Conservation (phyloP, 1,140 invertebrate species). For the Hylaeus volcanicus region DNA sequence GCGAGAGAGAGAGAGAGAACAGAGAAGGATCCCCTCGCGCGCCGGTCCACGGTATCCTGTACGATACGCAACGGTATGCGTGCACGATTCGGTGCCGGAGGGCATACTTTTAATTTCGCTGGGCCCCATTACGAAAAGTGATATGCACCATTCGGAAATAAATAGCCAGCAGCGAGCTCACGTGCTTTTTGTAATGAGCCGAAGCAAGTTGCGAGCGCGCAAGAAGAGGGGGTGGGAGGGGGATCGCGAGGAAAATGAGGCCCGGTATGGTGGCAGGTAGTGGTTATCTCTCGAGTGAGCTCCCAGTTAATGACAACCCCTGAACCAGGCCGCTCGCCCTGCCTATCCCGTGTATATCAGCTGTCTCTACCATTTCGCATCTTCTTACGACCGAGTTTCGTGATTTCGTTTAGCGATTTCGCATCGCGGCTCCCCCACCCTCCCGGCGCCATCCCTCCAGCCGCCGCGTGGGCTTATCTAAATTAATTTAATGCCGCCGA, state of each 20-base stretch:
- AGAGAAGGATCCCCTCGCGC: background rate
- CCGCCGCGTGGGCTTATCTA: background rate
- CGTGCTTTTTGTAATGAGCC: conserved; percentile 74
- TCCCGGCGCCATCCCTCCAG: too few species aligned
- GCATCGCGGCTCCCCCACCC: conserved; percentile 27
- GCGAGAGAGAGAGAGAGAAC: background rate
- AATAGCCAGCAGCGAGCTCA: conserved; percentile 68
- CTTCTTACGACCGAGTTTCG: conserved; percentile 43
- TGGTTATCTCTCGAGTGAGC: conserved; percentile 78
- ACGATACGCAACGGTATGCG: conserved; percentile 45
- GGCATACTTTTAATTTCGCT: conserved; percentile 68
- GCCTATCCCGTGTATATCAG: conserved; percentile 64
- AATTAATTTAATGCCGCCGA: background rate
- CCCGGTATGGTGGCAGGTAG: conserved; percentile 78
- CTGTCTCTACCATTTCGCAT: conserved; percentile 57
- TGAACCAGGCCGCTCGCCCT: conserved; percentile 63
- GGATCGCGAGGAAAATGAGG: conserved; percentile 76
- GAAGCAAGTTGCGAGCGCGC: conserved; percentile 55
- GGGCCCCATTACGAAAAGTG: conserved; percentile 65
- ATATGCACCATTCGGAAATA: conserved; percentile 70
- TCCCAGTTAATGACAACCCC: conserved; percentile 81
- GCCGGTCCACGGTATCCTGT: conserved; percentile 31
- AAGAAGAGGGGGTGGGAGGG: conserved; percentile 27
- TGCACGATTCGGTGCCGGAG: conserved; percentile 62
- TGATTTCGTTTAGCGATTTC: conserved; percentile 44